Evolutionary conservation across 2,113 vertebrate genomes (phyloP).

Genomic region (Galbula dea): DNA sequence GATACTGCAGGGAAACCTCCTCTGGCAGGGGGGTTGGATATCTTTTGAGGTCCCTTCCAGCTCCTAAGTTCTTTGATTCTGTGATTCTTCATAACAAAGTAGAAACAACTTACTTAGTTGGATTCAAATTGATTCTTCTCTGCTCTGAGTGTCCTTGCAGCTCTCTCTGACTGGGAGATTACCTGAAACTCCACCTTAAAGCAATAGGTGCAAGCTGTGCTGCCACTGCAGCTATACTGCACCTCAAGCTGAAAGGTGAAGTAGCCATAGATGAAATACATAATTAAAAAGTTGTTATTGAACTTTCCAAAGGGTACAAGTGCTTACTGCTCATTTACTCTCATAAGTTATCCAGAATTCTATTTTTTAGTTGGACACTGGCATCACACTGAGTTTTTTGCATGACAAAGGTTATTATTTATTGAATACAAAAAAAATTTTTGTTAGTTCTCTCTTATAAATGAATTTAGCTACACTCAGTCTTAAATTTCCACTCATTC

Average conservation of each 20-base stretch:
- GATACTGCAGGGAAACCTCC: too few species aligned
- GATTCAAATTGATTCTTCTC: accelerated
- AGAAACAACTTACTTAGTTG: too few species aligned
- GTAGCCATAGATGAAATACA: neutral
- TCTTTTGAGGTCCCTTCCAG: too few species aligned
- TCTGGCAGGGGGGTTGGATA: too few species aligned
- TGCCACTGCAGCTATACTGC: neutral
- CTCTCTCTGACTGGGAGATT: neutral
- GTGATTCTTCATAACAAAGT: neutral
- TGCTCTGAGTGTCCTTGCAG: neutral
- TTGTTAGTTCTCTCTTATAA: neutral
- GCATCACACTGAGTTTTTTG: neutral
- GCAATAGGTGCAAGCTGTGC: neutral
- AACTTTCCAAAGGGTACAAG: neutral
- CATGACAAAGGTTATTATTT: neutral
- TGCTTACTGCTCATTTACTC: neutral
- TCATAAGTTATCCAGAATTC: neutral
- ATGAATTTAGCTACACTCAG: neutral
- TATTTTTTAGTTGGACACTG: neutral
- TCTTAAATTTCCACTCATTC: neutral
- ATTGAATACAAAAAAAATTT: neutral
- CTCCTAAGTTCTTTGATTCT: too few species aligned
- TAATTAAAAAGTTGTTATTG: neutral
- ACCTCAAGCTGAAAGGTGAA: neutral
- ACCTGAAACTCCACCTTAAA: neutral